Conservation (phyloP, 2,797 vertebrate species). For the Malurus splendens region DNA sequence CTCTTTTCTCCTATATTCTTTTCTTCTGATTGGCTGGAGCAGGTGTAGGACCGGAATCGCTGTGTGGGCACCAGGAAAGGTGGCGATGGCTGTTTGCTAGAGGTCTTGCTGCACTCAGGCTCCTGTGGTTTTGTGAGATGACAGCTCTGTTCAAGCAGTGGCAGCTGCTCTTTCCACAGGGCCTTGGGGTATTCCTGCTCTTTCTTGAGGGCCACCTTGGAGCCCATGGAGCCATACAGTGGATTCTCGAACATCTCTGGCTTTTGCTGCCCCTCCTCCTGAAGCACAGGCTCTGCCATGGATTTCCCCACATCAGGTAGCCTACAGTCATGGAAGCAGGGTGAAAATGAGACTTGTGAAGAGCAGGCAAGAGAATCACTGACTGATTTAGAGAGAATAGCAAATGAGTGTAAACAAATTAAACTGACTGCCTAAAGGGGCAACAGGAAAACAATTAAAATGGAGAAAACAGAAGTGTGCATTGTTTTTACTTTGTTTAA, state of each 20-base stretch:
- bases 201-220: conserved; percentile 57
- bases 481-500: not conserved
- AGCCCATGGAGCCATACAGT: conserved; percentile 82
- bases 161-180: conserved; percentile 70
- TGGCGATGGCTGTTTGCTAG: conserved; percentile 37
- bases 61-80: conserved; percentile 78
- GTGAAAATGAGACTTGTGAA: not conserved
- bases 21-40: conserved; percentile 63
- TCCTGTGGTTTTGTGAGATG: conserved; percentile 71
- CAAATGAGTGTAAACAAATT: not conserved
- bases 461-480: not conserved
- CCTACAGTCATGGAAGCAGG: conserved; percentile 15
- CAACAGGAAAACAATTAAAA: not conserved
- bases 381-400: not conserved
- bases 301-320: conserved; percentile 49
- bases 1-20: conserved; percentile 62
- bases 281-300: conserved; percentile 26
- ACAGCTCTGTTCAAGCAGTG: conserved; percentile 65
- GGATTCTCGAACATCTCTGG: conserved; percentile 97
- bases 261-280: conserved; percentile 66
- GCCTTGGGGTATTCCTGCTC: conserved; percentile 74
- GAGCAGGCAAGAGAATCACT: not conserved
- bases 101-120: conserved; percentile 59
- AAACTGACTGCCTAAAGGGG: not conserved
- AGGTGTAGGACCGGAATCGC: conserved; percentile 84